Base-by-base conservation (phyloP, 2,797 vertebrate genomes). In the Melanogrammus aeglefinus region DNA sequence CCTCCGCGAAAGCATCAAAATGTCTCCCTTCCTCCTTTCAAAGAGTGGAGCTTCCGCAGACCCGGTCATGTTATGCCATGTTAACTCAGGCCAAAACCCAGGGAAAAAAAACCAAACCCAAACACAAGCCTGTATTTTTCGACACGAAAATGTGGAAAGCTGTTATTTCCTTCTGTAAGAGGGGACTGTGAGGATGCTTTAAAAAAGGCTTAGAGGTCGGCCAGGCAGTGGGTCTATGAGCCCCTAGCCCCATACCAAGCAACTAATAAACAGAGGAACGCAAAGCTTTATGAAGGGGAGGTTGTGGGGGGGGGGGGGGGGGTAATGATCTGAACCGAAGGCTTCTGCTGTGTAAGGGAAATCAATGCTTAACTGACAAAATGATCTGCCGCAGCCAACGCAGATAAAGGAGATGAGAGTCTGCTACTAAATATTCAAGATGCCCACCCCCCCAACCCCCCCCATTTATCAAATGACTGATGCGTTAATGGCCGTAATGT, bases 281-380 rank as follows among this genome's bases (percentile, higher is more conserved):
- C 86, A 89, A 90, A 90, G 91, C 87, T 91, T 94, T 92, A 92
- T 92, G 91, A 91, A 90, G 85, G 81, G 41, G 41, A 13, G 4
- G n/a, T n/a, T n/a, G n/a, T n/a, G n/a, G n/a, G 41, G 41, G 13
- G 44, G 44, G 44, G 44, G 13, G 51, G 51, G 85, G 87, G 85
- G 90, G 91, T 92, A 92, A 93, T 93, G 91, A 92, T 90, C 89
- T 91, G 86, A 91, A 82, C 88, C 88, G 85, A 51, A 81, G 47
- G 81, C 86, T 89, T 93, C 90, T 93, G 91, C 91, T 90, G 90
- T 84, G 92, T 91, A 90, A 92, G 91, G 90, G 87, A 93, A 92
- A 92, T 91, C 91, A 87, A 90, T 92, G 88, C 84, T 90, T 91
- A 88, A 90, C 91, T 90, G 90, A 86, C 92, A 93, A 92, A 93